Evolutionary conservation across 1,140 invertebrate genomes (phyloP).

Genomic region (Thalassaphorura encarpata): DNA sequence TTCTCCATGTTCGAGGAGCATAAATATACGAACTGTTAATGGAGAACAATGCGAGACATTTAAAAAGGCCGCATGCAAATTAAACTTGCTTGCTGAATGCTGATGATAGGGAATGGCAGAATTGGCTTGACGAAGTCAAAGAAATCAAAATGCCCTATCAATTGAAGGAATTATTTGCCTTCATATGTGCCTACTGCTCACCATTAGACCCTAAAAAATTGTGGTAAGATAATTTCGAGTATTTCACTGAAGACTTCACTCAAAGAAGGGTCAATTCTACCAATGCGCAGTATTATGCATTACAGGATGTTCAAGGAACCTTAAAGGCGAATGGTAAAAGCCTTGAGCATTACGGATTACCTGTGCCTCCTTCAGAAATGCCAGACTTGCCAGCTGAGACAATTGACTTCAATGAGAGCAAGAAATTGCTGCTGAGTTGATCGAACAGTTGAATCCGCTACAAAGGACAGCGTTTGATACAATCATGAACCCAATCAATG

Average conservation of each 20-base stretch:
- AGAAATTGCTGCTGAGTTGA: not conserved
- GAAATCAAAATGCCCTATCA: conserved; percentile 4
- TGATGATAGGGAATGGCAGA: conserved; percentile 5
- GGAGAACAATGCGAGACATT: conserved; percentile 22
- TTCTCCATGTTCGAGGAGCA: conserved; percentile 25
- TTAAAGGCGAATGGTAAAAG: not conserved
- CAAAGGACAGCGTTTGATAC: conserved; percentile 1
- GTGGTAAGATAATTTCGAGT: not conserved
- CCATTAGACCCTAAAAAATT: not conserved
- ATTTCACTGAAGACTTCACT: conserved; percentile 6
- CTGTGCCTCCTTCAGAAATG: not conserved
- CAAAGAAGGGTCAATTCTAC: not conserved
- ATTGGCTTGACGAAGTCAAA: not conserved
- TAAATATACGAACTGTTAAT: conserved; percentile 17
- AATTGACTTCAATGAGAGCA: not conserved
- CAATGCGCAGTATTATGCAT: not conserved
- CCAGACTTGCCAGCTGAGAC: not conserved
- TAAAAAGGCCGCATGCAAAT: conserved; percentile 22
- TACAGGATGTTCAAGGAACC: conserved; percentile 1
- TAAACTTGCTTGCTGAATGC: not conserved
- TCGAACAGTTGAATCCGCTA: not conserved
- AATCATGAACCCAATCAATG: not conserved
- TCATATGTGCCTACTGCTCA: not conserved
- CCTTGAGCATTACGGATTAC: not conserved
- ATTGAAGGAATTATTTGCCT: conserved; percentile 5